Conservation (phyloP, 2,888 invertebrate genomes). For the Andrena trimmerana region DNA sequence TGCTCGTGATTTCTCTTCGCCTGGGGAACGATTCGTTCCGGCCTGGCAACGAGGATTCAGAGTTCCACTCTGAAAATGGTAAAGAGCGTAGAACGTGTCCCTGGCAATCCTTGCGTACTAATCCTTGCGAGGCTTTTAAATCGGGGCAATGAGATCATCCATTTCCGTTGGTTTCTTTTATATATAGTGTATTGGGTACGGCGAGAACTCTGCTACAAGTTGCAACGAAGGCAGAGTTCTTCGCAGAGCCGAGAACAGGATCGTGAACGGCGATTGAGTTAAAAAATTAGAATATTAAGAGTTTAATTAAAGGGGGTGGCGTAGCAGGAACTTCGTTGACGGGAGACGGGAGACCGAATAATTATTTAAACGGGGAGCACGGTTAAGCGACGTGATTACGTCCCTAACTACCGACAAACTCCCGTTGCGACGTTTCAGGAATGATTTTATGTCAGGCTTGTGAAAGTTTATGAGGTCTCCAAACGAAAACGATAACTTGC, state of each 20-base stretch:
- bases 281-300: slow-evolving; percentile 7
- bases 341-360: slow-evolving; percentile 14
- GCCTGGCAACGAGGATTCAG: neutral
- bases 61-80: neutral
- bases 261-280: no score
- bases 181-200: no score
- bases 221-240: no score
- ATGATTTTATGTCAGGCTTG: slow-evolving; percentile 19
- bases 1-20: slow-evolving; percentile 29
- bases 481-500: slow-evolving; percentile 5
- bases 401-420: neutral
- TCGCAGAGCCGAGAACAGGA: no score
- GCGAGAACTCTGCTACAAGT: no score
- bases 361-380: slow-evolving; percentile 24
- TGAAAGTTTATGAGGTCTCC: slow-evolving; percentile 25
- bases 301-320: slow-evolving; percentile 16
- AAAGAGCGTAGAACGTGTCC: no score
- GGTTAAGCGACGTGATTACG: slow-evolving; percentile 19
- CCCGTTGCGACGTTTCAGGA: neutral
- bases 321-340: neutral
- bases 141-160: no score
- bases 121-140: no score
- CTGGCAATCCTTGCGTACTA: no score
- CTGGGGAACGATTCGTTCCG: neutral
- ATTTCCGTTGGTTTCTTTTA: no score